Evolutionary conservation across 2,797 vertebrate species (phyloP).

Genomic region (Kryptopterus vitreolus): DNA sequence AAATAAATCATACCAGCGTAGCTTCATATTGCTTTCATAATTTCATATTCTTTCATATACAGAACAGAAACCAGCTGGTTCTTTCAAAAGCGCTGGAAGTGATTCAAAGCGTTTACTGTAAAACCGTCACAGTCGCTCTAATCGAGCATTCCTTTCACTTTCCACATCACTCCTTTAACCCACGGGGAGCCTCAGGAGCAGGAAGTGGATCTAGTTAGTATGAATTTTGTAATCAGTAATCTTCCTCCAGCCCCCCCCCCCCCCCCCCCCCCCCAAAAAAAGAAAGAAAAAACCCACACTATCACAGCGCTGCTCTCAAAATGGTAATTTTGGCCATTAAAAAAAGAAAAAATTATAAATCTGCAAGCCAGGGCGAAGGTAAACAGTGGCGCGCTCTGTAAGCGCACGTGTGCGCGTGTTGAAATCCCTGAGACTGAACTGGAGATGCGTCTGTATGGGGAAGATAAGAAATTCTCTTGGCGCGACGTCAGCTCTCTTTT

Average conservation of each 20-base stretch:
- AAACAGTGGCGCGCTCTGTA: background rate
- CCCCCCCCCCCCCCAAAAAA: no score
- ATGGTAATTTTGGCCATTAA: background rate
- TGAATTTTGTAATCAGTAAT: background rate
- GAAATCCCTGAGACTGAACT: background rate
- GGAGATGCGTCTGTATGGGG: constrained; percentile 22
- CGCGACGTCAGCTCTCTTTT: background rate
- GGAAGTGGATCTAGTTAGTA: background rate
- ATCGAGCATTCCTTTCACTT: background rate
- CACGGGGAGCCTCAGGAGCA: background rate
- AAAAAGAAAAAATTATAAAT: no score
- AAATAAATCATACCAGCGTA: background rate
- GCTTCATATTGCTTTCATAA: background rate
- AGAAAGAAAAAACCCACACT: background rate
- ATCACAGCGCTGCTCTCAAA: background rate
- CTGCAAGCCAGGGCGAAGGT: background rate
- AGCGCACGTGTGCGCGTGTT: background rate
- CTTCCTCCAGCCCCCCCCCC: no score
- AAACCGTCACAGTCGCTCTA: constrained; percentile 17
- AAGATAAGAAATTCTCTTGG: constrained; percentile 30
- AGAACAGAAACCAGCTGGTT: background rate
- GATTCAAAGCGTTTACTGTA: constrained; percentile 17
- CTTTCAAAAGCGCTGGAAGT: background rate
- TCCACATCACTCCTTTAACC: background rate
- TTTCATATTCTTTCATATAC: background rate